Base-by-base conservation (phyloP, 2,797 vertebrate genomes). In the Caiman crocodilus region DNA sequence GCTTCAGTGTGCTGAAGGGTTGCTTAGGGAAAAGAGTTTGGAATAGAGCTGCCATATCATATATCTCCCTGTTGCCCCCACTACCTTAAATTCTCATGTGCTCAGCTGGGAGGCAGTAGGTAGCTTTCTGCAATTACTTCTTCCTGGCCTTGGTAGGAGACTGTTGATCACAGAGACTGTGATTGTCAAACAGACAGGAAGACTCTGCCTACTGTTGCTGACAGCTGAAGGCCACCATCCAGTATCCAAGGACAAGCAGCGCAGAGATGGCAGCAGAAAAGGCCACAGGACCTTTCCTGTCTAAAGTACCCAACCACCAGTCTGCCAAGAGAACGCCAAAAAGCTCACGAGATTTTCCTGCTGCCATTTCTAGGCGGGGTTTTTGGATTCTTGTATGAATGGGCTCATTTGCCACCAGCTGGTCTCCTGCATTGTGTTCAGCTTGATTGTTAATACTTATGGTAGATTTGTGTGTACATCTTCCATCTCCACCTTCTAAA, bases 391-490 rank as follows among this genome's bases (percentile, higher is more conserved):
- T 87, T 1, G 1, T 50, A 59, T 73, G 55, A 3, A 28, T 1
- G 0, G 4, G 28, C 28, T 42, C 28, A 90, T 85, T 89, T 82
- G 28, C 81, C 65, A 15, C 13, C 67, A 35, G 32, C 32, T 0
- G 5, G 18, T 16, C 57, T 88, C 76, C 7, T 10, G 23, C 90
- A 60, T 50, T 56, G 57, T 60, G 10, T 67, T 82, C 12, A 55
- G 35, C 4, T 9, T 69, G 16, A 11, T 7, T 21, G 60, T 26
- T 26, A 1, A 0, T 0, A 2, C 14, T 75, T n/a, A 15, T 59
- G 5, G 30, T 14, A 32, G n/a, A 17, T 50, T 50, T 32, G 10
- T 6, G 21, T 0, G 0, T 15, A 42, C 32, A 15, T 1, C 0
- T 63, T 65, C 88, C 0, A 1, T 15, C 30, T 61, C 14, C 18